These are phyloP conservation scores for Musca domestica DNA, from an alignment of 1,140 invertebrate species.

Conservation along the genomic window DNA sequence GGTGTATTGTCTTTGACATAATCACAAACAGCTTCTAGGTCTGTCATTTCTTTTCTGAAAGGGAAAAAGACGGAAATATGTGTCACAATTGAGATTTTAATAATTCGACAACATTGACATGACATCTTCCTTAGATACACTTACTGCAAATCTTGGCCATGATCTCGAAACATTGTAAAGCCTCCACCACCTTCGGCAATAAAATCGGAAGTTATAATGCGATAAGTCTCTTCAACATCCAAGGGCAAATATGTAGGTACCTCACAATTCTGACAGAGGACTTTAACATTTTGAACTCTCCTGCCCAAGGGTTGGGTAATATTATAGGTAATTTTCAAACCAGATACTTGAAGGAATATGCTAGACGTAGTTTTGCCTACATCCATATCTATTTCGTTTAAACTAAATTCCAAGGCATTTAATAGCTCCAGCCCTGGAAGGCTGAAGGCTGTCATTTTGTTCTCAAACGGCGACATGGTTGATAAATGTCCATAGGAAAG, in stretches of 20 bases:
- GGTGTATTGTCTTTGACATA: constrained; percentile 27
- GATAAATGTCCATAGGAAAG: constrained; percentile 67
- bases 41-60: background rate
- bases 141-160: no score
- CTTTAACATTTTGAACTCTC: constrained; percentile 59
- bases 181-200: no score
- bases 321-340: constrained; percentile 58
- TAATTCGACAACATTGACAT: background rate
- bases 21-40: background rate
- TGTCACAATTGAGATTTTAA: background rate
- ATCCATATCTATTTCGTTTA: constrained; percentile 41
- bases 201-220: no score
- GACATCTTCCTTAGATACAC: no score
- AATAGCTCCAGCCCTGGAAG: constrained; percentile 62
- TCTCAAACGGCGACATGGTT: constrained; percentile 69
- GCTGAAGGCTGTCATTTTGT: constrained; percentile 65
- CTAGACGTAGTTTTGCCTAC: constrained; percentile 54
- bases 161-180: no score
- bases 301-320: constrained; percentile 57
- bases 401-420: constrained; percentile 63
- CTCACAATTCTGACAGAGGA: constrained; percentile 66
- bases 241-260: constrained; percentile 63
- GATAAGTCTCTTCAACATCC: constrained; percentile 33
- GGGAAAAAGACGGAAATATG: background rate
- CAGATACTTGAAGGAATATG: constrained; percentile 63